Evolutionary conservation across 2,797 vertebrate genomes (phyloP), one percentile per base, ranked within the genome.

Genomic region (Myoxocephalus aenaeus): DNA sequence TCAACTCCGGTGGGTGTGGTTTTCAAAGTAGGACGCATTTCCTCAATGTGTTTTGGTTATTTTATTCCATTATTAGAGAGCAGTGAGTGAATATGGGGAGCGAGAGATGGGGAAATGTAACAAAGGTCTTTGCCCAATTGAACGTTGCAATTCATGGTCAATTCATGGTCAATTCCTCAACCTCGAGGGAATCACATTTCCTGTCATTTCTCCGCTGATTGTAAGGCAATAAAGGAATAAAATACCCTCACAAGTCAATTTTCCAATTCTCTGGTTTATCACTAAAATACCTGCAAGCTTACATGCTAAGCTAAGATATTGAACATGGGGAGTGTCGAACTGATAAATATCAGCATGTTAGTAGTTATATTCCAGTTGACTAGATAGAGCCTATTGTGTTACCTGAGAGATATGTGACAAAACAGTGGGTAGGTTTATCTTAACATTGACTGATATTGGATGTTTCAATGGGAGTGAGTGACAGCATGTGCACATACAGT

Each of bases 331-430:
- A 73, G n/a, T 27, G 22, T 48, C 27, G 27, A 27, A 6, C 20
- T 57, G 7, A 25, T 40, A 15, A 22, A 29, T 25, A 51, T 70
- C 17, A 27, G 8, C 11, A 18, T 62, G n/a, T 67, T 67, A 53
- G 25, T 22, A 34, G 34, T 65, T 64, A 22, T 66, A 18, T 75
- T 77, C 50, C 38, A 73, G 67, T 82, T 86, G 70, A 73, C 68
- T 79, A 88, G 87, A 89, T 91, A 90, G 4, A 58, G 29, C 32
- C 7, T 27, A 66, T 80, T 77, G 67, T 85, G 56, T 79, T 85
- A 25, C 54, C 71, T n/a, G 20, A 63, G 51, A 71, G 42, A 25
- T 36, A 36, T 78, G 87, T 82, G 73, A 82, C 85, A 75, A 78
- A 61, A 80, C 46, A 73, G 32, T 77, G 27, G 82, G 77, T 36